phyloP scores from a whole-genome alignment of 2,797 vertebrate species.

The Halcyon smyrnensis region DNA sequence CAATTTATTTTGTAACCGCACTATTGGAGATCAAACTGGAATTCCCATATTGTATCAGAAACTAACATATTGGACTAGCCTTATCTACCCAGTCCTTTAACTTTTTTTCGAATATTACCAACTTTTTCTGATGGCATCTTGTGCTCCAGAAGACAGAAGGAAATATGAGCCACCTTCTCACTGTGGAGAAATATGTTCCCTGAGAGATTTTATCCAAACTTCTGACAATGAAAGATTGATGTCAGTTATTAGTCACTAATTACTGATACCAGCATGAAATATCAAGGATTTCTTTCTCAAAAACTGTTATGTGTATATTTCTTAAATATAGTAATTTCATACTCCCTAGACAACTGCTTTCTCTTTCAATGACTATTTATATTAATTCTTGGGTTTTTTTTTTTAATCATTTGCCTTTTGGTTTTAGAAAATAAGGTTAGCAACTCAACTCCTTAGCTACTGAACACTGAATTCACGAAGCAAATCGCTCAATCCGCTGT shows the following conservation, averaged over 20 bases:
- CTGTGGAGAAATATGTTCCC: not conserved
- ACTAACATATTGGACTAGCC: not conserved
- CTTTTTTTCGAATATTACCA: not conserved
- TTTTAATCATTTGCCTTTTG: not conserved
- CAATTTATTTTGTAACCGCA: not conserved
- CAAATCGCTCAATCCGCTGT: not conserved
- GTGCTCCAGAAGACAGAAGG: not conserved
- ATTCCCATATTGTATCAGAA: not conserved
- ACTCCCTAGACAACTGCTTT: not conserved
- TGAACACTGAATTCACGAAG: not conserved
- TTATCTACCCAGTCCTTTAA: not conserved
- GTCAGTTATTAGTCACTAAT: not conserved
- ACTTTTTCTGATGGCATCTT: not conserved
- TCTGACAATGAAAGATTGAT: not conserved
- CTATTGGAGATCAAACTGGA: not conserved
- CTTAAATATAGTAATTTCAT: not conserved
- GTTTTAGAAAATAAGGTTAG: not conserved
- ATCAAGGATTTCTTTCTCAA: not conserved
- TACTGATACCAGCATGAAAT: not conserved
- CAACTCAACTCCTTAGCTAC: not conserved
- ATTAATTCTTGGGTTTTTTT: not conserved
- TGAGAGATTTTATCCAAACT: not conserved
- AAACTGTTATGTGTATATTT: not conserved
- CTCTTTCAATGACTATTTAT: not conserved
- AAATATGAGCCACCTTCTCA: not conserved